Evolutionary conservation across 2,113 vertebrate species (phyloP).

Genomic region (pig (Sus scrofa)): T2T-Sscrofa CM000823.6:9731501-9732000

Average conservation of each 20-base stretch:
- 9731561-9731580: background rate
- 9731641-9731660: background rate
- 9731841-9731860: background rate
- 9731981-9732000: background rate
- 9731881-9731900: background rate
- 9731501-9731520: background rate
- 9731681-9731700: background rate
- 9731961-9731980: background rate
- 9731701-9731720: background rate
- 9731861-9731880: background rate
- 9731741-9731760: background rate
- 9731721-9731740: background rate
- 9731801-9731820: background rate
- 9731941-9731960: background rate
- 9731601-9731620: background rate
- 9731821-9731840: background rate
- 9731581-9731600: background rate
- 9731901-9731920: rapidly evolving
- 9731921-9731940: background rate
- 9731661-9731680: background rate
- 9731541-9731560: background rate
- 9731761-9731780: background rate
- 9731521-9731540: background rate
- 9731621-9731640: background rate
- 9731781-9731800: background rate